Base-by-base conservation (phyloP, 2,797 vertebrate species). In the Coendou prehensilis region DNA sequence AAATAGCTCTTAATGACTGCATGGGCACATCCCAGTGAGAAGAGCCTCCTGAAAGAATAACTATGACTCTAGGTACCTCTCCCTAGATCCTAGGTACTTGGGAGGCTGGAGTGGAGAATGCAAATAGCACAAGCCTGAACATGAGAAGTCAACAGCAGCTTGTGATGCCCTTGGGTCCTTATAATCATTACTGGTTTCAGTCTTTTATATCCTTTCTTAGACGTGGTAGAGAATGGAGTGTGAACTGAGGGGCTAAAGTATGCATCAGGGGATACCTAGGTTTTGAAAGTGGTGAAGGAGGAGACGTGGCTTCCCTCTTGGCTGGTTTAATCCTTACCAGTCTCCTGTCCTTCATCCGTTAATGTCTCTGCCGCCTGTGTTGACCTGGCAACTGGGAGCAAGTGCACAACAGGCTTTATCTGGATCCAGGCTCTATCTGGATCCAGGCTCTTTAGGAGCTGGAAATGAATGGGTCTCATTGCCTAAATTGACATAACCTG, bases 401-500 rank as follows among this genome's bases (percentile, higher is more conserved):
- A 9, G 15, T 59, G 9, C 11, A 41, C 10, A 69, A 17, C 45
- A n/a, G 57, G n/a, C 1, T 80, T 64, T 67, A 26, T 56, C 28
- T 7, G 33, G 54, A 75, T 45, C 10, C 9, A 8, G 59, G 8
- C 37, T 86, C 20, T 64, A 30, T 59, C 30, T 9, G 33, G 57
- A 73, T 47, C 9, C 8, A 7, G 61, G 9, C 41, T 87, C 22
- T 88, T 63, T 11, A 14, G 41, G 37, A 87, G 45, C 30, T 83
- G 56, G 86, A 73, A 91, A 81, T 52, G 59, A 88, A 81, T 50
- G 28, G 10, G 20, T 87, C 41, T 86, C 23, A 26, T 47, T 56
- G 30, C 56, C 71, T 96, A 15, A 90, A 81, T 0, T 90, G 18
- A 87, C 59, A 90, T 90, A 26, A 84, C 71, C 13, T 84, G 37